phyloP scores from a whole-genome alignment of 2,797 vertebrate species.

The Microctenopoma lineatum region DNA sequence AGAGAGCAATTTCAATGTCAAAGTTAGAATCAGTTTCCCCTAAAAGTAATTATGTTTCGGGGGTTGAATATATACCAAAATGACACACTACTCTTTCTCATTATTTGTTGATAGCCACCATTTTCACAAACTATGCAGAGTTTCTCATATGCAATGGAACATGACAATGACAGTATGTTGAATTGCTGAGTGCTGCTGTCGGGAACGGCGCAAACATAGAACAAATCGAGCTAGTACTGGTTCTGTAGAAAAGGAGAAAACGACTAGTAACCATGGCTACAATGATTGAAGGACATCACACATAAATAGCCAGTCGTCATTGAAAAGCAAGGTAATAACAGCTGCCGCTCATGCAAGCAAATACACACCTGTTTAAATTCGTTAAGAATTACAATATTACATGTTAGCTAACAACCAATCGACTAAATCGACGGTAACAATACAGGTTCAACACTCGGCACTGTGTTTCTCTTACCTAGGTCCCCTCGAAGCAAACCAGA shows the following conservation, averaged over 20 bases:
- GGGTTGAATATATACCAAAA: neutral
- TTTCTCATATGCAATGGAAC: neutral
- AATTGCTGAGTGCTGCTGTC: neutral
- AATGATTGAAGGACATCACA: constrained; percentile 12
- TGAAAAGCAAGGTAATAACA: neutral
- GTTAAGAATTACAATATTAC: neutral
- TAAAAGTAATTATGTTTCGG: neutral
- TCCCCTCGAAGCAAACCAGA: constrained; percentile 12
- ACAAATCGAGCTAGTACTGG: neutral
- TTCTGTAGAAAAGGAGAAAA: constrained; percentile 10
- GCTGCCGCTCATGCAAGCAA: neutral
- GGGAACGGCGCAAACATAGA: neutral
- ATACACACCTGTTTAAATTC: neutral
- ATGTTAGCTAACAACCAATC: neutral
- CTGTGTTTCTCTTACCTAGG: constrained; percentile 43
- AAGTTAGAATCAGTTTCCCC: neutral
- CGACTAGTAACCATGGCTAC: constrained; percentile 51
- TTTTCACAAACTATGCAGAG: fast-evolving
- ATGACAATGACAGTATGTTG: neutral
- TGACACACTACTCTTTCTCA: neutral
- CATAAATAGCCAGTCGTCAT: neutral
- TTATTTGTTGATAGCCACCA: neutral
- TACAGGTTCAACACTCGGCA: neutral
- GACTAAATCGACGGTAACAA: neutral
- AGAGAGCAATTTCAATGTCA: no score